Base-by-base conservation (phyloP, 1,140 invertebrate genomes). In the Gryllus bimaculatus region DNA sequence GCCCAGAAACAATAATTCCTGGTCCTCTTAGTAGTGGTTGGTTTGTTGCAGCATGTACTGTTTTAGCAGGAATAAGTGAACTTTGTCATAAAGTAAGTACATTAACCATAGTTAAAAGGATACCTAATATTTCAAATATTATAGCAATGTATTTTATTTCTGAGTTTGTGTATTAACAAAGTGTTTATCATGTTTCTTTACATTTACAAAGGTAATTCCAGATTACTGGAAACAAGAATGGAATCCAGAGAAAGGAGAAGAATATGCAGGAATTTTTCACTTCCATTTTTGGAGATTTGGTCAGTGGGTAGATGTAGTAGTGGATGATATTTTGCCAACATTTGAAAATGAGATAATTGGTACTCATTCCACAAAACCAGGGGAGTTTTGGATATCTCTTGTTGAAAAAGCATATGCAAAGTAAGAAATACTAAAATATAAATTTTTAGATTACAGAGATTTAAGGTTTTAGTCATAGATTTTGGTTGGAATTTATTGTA, bases 341-440 rank as follows among this genome's bases (percentile, higher is more conserved):
- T 88, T 89, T 82, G 87, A 90, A 80, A 90, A 88, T 21, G 86
- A 89, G 82, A 86, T 94, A 47, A 86, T 94, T 4, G 92, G 89
- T 85, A 89, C 91, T 81, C 90, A 91, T 80, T 92, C 92, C 0
- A 87, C 87, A 48, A 87, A 89, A 47, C 85, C 86, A 21, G 90
- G 87, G 81, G 89, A 90, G 83, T 94, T 93, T 85, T 94, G 92
- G 92, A 88, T 87, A 80, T 89, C 93, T 7, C 85, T 94, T 15
- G 81, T 94, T 20, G 92, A 94, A 84, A 94, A 94, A 84, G 93
- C 92, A 21, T 94, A 93, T 86, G 93, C 92, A 26, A 93, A 93
- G 91, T 91, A 83, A 82, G 80, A 49, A 15, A 8, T 26, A 78
- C 26, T 78, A 20, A 15, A 47, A 8, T 8, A 73, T 47, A 15